These are phyloP conservation scores for Columba livia DNA, from an alignment of 2,113 vertebrate genomes.

Conservation along the genomic window DNA sequence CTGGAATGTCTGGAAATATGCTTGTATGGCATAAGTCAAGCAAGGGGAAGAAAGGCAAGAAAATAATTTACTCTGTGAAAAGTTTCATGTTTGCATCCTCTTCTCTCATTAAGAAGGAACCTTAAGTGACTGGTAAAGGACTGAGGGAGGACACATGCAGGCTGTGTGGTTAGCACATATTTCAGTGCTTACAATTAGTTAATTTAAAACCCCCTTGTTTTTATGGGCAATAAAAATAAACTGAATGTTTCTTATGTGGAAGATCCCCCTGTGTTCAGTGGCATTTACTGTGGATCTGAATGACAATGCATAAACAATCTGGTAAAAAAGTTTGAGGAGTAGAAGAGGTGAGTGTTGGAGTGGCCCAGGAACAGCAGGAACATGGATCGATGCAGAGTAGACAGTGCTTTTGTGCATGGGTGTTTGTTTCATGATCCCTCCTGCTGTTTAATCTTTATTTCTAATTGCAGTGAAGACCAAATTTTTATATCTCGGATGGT, in stretches of 20 bases:
- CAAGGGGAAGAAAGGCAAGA: background rate
- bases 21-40: rapidly evolving
- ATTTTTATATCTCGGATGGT: background rate
- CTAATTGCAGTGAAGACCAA: background rate
- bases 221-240: background rate
- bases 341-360: background rate
- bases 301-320: background rate
- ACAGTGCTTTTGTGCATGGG: background rate
- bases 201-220: background rate
- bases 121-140: background rate
- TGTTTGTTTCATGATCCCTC: background rate
- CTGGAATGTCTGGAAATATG: background rate
- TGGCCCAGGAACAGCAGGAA: background rate
- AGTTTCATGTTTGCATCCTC: background rate
- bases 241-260: background rate
- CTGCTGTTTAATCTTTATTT: background rate
- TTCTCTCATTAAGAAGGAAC: background rate
- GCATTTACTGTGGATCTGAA: background rate
- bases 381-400: background rate
- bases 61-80: background rate
- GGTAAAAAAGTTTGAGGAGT: background rate
- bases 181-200: background rate
- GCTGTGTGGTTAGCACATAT: background rate
- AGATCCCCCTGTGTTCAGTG: no score
- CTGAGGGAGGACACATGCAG: background rate